Base-by-base conservation (phyloP, 2,113 vertebrate genomes). In the Odocoileus hemionus region DNA sequence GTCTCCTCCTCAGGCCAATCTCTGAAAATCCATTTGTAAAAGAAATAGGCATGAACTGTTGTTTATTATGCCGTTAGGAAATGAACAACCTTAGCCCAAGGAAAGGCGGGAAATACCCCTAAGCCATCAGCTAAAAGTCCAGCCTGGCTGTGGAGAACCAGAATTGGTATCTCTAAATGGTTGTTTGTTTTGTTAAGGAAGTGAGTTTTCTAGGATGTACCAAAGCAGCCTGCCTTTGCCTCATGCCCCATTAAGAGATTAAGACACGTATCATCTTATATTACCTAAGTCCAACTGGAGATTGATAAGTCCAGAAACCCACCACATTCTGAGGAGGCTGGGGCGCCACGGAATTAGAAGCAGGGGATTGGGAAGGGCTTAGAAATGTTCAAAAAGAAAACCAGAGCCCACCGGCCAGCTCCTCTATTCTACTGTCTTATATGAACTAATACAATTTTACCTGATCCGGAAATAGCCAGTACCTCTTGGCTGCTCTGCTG, bases 401-500 rank as follows among this genome's bases (percentile, higher is more conserved):
- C 9, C 39, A 39, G 26, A 6, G 19, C 21, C 52, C 17, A 55
- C n/a, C 9, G 5, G 25, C 30, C 61, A 6, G 76, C 43, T 85
- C 52, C 61, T 39, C 1, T 0, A 86, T 25, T 70, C 94, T 93
- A 2, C 45, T 85, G 52, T 47, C 64, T 54, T 57, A 8, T 9
- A 23, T 19, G 50, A 95, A 43, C 52, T 16, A 11, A 78, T 3
- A 33, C 19, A 47, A 39, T 88, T 64, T 64, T 47, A 55, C 7
- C 26, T n/a, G 6, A 13, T 28, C 1, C 55, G 16, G 55, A 39
- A 23, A 61, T 28, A 54, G 2, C n/a, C 79, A 98, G 89, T 36
- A 89, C 95, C 96, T 96, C 98, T 74, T 76, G 95, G 83, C 92
- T 70, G 86, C 86, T 96, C 95, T 95, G 26, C 52, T 91, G 96